Percentiles rank a stretch among this genome's conserved stretches.
These are phyloP conservation scores for Hydrozoanthus tunicans DNA, from an alignment of 64 coral and sea anemone genomes.

Conservation along the genomic window DNA sequence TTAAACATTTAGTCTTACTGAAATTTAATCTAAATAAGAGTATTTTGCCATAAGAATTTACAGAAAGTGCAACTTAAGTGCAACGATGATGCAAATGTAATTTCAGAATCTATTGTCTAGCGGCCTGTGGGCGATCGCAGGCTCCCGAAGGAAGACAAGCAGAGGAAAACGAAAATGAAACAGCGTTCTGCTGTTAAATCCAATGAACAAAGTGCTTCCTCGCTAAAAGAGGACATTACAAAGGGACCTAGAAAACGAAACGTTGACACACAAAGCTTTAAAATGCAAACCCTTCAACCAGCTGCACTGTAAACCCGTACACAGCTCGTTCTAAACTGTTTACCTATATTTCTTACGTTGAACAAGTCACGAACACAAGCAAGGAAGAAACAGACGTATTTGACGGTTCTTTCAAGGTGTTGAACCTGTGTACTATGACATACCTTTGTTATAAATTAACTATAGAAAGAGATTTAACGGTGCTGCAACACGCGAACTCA, in stretches of 20 bases:
- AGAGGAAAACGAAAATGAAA: constrained; percentile 2
- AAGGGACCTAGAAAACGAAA: not conserved
- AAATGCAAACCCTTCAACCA: not conserved
- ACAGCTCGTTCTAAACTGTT: not conserved
- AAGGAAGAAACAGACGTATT: not conserved
- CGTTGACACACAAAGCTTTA: not conserved
- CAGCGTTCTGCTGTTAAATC: not conserved
- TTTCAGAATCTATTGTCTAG: constrained; percentile 25
- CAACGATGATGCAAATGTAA: not conserved
- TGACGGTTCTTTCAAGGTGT: not conserved
- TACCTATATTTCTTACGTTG: constrained; percentile 11
- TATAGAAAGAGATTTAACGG: not conserved
- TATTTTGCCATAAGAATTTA: too few species aligned
- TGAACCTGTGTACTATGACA: not conserved
- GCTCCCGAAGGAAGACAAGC: not conserved
- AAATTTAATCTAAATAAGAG: too few species aligned
- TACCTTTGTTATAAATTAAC: not conserved
- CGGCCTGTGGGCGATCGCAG: not conserved
- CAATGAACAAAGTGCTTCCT: not conserved
- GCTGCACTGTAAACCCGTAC: not conserved
- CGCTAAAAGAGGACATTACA: not conserved
- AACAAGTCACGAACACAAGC: not conserved
- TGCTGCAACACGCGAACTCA: constrained; percentile 21
- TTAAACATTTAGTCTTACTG: not conserved
- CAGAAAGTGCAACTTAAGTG: not conserved